Base-by-base conservation (phyloP, 2,888 invertebrate species). In the Odontothrips loti region DNA sequence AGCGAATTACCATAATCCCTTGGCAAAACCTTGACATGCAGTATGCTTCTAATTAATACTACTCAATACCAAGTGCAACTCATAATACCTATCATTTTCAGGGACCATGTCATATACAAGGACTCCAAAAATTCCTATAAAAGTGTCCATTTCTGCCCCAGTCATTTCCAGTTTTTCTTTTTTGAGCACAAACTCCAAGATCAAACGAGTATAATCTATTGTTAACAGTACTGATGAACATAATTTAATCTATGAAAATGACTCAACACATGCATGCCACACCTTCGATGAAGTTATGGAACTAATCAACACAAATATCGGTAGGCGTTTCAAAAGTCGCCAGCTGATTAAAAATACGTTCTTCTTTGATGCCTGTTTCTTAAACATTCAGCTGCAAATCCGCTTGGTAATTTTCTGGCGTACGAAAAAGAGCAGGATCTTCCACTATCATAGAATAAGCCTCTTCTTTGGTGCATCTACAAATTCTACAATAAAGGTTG, bases 401-500 rank as follows among this genome's bases (percentile, higher is more conserved):
- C 51, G 34, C 79, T 43, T 78, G 79, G 43, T 81, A 81, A 43
- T 79, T 80, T 29, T 68, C 75, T 27, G 34, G 63, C 15, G 51
- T 79, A 12, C 80, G 68, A 11, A 82, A n/a, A 15, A 82, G 43
- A n/a, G n/a, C 43, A 29, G 27, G n/a, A 47, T 47, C n/a, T 27
- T 80, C 80, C 75, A 23, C 43, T 17, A 47, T n/a, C 34, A 29
- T 47, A 17, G 47, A 11, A 80, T 20, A 23, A 47, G 78, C 47
- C n/a, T n/a, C n/a, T n/a, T n/a, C n/a, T n/a, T n/a, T n/a, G n/a
- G n/a, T n/a, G n/a, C n/a, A n/a, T n/a, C 10, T 81, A 48, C 84
- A 84, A 81, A 84, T 83, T 75, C 85, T 82, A 80, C 85, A 84
- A 80, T 78, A 84, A 81, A 80, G 82, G 79, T 80, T 84, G 0